Conservation (phyloP, 2,888 invertebrate species). For the Gastrophysa polygoni region DNA sequence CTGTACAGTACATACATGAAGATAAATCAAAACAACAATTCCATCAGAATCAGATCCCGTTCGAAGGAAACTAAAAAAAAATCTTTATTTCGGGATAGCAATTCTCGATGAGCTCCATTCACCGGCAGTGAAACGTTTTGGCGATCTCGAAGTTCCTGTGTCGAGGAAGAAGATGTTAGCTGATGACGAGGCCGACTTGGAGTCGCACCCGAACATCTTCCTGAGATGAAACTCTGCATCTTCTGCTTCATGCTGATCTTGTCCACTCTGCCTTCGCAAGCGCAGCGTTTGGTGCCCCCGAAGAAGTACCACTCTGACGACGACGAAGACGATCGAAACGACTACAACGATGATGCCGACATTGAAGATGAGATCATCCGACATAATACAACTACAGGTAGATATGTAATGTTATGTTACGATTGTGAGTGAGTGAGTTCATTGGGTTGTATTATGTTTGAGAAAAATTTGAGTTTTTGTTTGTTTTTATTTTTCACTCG, state of each 20-base stretch:
- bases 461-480: no score
- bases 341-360: constrained; percentile 35
- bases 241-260: constrained; percentile 53
- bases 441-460: no score
- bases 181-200: constrained; percentile 47
- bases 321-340: constrained; percentile 50
- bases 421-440: no score
- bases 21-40: no score
- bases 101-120: no score
- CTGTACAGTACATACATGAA: no score
- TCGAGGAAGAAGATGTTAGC: constrained; percentile 47
- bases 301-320: constrained; percentile 50
- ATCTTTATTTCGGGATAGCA: no score
- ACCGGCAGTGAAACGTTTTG: no score
- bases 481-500: no score
- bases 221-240: constrained; percentile 55
- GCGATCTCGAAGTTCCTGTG: constrained; percentile 6
- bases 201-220: constrained; percentile 45
- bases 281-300: constrained; percentile 50
- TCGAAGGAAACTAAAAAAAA: no score
- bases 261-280: constrained; percentile 51
- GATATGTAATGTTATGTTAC: no score
- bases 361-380: constrained; percentile 13
- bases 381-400: constrained; percentile 18
- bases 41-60: no score